Base-by-base conservation (phyloP, 2,888 invertebrate genomes). In the Microplitis manilae region DNA sequence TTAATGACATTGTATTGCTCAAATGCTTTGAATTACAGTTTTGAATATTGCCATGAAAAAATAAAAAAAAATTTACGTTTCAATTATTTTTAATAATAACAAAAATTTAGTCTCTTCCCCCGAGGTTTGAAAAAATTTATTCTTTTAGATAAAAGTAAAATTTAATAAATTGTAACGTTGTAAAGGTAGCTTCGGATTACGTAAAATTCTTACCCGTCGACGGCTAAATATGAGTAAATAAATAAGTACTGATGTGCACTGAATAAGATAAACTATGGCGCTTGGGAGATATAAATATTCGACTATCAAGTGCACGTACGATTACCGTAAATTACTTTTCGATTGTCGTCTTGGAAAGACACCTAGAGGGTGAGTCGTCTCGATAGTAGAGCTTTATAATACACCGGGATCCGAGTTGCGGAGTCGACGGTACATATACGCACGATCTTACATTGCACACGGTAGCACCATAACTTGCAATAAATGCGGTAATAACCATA, bases 401-500 rank as follows among this genome's bases (percentile, higher is more conserved):
- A 62, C 62, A 62, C 8, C 62, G 17, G 62, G 7, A 62, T 62
- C 20, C 8, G 15, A 62, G n/a, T 62, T 13, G 50, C 50, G 13
- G 62, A 62, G 20, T 62, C 20, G 13, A 62, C 50, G 13, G 50
- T 50, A 50, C 50, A 67, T 68, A 30, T 73, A 77, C 62, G 60
- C 64, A 75, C 73, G 77, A 75, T 79, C 77, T 79, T 77, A 73
- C 81, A 83, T 83, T 84, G 81, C 82, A 79, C 78, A 79, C 79
- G 81, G 81, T 80, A 74, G 79, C 73, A 77, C 81, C 85, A 83
- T 87, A 86, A 87, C 86, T 88, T 82, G 86, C 85, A 85, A 87
- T 87, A 87, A 87, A 84, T 82, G 84, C 79, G 71, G 81, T 83
- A 85, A 87, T 87, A 87, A 86, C 85, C 83, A 81, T 86, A 84